Percentiles rank a stretch among this genome's conserved stretches.
Conservation (phyloP, 2,888 invertebrate genomes). For the Cheilosia soror region DNA sequence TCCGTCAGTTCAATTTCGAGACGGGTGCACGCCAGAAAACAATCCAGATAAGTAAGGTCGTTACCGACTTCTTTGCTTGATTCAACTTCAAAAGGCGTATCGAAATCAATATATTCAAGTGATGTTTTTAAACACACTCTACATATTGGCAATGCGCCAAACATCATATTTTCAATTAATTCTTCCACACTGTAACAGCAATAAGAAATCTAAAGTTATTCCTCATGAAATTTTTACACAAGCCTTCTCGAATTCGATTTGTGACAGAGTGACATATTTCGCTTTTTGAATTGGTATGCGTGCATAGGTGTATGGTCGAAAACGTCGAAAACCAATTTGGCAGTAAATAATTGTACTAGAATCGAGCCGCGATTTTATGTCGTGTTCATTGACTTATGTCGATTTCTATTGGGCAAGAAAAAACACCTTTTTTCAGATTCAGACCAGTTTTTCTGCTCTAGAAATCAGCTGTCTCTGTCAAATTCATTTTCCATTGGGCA, state of each 20-base stretch:
- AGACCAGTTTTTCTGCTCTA: no score
- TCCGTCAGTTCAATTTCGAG: constrained; percentile 66
- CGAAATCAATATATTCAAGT: constrained; percentile 76
- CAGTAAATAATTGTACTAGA: no score
- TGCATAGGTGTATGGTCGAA: background rate
- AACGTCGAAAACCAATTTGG: no score
- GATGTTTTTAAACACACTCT: constrained; percentile 77
- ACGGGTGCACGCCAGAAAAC: constrained; percentile 76
- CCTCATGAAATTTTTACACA: constrained; percentile 20
- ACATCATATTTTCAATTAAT: constrained; percentile 41
- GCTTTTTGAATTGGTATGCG: background rate
- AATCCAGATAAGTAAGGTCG: constrained; percentile 76
- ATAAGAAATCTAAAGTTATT: constrained; percentile 18
- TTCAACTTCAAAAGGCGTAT: constrained; percentile 73
- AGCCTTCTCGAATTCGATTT: constrained; percentile 8
- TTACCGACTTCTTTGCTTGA: constrained; percentile 23
- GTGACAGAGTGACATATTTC: constrained; percentile 24
- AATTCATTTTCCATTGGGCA: no score
- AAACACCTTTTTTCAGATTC: no score
- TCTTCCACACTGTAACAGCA: background rate
- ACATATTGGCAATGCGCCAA: constrained; percentile 73
- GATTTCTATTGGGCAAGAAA: no score
- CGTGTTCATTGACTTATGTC: no score
- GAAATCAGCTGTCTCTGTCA: no score
- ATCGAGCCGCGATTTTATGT: no score